A percentile compares a stretch with the other conserved stretches of the same genome.
Evolutionary conservation across 2,797 vertebrate genomes (phyloP).

Genomic region (Oreochromis grahami): DNA sequence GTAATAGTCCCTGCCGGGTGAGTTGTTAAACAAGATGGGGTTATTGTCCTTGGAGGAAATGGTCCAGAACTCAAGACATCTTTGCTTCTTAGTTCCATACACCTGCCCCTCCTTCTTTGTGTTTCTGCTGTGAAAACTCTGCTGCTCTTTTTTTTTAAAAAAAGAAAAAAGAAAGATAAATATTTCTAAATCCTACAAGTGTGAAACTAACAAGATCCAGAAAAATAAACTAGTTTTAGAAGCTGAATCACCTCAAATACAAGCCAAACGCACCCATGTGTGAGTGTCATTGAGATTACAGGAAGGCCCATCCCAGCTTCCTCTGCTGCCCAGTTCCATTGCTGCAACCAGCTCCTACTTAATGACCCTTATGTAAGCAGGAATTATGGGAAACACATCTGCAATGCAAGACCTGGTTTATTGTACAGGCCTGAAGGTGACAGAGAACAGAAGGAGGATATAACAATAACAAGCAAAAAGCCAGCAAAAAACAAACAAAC

Average conservation of each 20-base stretch:
- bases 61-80: constrained; percentile 81
- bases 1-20: constrained; percentile 84
- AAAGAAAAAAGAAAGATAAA: background rate
- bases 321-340: background rate
- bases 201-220: background rate
- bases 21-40: constrained; percentile 91
- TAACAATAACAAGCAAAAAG: background rate
- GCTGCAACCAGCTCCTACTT: constrained; percentile 6
- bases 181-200: background rate
- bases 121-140: constrained; percentile 24
- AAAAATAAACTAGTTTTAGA: background rate
- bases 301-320: constrained; percentile 21
- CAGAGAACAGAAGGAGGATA: background rate
- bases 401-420: background rate
- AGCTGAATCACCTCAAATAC: background rate
- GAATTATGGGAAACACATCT: constrained; percentile 32
- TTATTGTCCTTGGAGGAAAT: constrained; percentile 88
- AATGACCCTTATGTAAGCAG: constrained; percentile 30
- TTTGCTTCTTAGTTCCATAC: constrained; percentile 64
- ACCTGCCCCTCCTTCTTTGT: constrained; percentile 48
- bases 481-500: background rate
- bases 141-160: background rate
- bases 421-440: background rate
- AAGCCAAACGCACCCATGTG: background rate
- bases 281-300: constrained; percentile 5